Percentiles rank a stretch among this genome's conserved stretches.
These are phyloP conservation scores for Cynopterus sphinx DNA, from an alignment of 2,797 vertebrate genomes.

Conservation along the genomic window DNA sequence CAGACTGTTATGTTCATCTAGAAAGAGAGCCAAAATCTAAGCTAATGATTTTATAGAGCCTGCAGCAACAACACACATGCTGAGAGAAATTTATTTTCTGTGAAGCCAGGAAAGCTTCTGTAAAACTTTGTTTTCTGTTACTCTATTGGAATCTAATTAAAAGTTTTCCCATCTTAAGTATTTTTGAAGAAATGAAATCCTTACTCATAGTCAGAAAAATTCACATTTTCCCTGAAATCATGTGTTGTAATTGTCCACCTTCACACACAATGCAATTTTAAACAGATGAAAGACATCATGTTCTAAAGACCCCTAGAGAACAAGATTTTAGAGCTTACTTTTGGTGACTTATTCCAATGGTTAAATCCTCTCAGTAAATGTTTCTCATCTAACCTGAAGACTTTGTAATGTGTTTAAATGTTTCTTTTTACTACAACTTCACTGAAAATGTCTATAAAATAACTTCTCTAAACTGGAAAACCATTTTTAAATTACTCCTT, in stretches of 20 bases:
- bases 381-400: conserved; percentile 59
- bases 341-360: conserved; percentile 53
- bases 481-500: neutral
- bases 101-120: neutral
- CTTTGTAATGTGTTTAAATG: conserved; percentile 33
- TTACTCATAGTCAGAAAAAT: neutral
- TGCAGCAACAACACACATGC: neutral
- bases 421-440: conserved; percentile 42
- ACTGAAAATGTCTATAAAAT: neutral
- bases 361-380: conserved; percentile 44
- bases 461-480: conserved; percentile 28
- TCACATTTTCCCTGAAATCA: conserved; percentile 22
- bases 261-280: neutral
- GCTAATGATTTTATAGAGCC: conserved; percentile 25
- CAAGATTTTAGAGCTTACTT: conserved; percentile 34
- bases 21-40: conserved; percentile 12
- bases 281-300: neutral
- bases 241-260: neutral
- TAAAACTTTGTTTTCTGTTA: conserved; percentile 18
- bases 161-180: neutral
- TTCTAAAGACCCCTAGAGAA: conserved; percentile 25
- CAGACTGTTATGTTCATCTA: neutral
- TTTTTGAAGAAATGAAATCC: conserved; percentile 34
- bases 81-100: conserved; percentile 28
- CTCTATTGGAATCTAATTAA: neutral